Conservation (phyloP, 2,888 invertebrate genomes). For the Prosopocoilus inquinatus region DNA sequence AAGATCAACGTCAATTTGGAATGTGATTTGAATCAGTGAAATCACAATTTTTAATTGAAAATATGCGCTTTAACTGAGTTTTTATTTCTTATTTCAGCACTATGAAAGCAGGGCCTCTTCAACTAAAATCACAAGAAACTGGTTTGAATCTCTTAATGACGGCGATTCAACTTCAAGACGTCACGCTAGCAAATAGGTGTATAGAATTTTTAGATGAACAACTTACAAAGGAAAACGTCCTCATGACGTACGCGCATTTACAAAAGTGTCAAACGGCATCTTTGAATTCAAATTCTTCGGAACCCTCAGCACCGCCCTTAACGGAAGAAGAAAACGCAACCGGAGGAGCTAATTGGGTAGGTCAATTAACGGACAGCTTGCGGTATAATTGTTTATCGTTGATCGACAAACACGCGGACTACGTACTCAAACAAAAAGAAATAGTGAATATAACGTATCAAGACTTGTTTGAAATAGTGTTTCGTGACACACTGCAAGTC, state of each 20-base stretch:
- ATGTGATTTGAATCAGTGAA: neutral
- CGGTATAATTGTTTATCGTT: slow-evolving; percentile 65
- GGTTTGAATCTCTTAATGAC: slow-evolving; percentile 71
- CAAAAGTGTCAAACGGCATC: slow-evolving; percentile 40
- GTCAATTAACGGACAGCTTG: slow-evolving; percentile 59
- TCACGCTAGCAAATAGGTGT: slow-evolving; percentile 66
- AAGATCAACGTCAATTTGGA: neutral
- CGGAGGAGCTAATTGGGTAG: slow-evolving; percentile 45
- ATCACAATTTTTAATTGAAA: neutral
- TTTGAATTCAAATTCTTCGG: slow-evolving; percentile 37
- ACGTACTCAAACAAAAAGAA: slow-evolving; percentile 56
- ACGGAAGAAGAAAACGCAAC: slow-evolving; percentile 39
- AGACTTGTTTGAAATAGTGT: slow-evolving; percentile 64
- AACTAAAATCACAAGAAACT: slow-evolving; percentile 49
- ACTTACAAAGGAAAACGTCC: slow-evolving; percentile 62
- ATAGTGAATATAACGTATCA: slow-evolving; percentile 63
- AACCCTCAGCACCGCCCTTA: slow-evolving; percentile 47
- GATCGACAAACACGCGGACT: slow-evolving; percentile 59
- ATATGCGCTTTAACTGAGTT: neutral
- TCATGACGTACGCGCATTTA: slow-evolving; percentile 63
- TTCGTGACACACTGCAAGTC: slow-evolving; percentile 66
- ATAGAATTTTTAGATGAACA: slow-evolving; percentile 65
- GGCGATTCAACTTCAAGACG: slow-evolving; percentile 72
- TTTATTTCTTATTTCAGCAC: slow-evolving; percentile 35
- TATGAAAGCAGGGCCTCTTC: slow-evolving; percentile 43